phyloP scores from a whole-genome alignment of 1,140 invertebrate genomes.

The Zaprionus lachaisei region DNA sequence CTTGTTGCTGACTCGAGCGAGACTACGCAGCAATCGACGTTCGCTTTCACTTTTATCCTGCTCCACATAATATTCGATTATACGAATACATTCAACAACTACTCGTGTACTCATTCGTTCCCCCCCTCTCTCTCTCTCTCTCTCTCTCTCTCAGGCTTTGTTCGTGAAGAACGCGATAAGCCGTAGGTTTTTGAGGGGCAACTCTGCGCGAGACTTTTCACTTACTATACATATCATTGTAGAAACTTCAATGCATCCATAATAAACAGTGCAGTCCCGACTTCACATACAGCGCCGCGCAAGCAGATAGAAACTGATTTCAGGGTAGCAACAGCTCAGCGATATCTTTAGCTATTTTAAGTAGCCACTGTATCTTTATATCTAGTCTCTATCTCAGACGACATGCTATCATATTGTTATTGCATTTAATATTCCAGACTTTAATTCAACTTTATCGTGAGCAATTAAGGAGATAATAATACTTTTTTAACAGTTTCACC shows the following conservation, averaged over 20 bases:
- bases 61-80: background rate
- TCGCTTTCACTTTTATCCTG: slow-evolving; percentile 48
- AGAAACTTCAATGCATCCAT: slow-evolving; percentile 16
- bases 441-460: background rate
- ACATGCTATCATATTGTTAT: background rate
- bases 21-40: slow-evolving; percentile 16
- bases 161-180: slow-evolving; percentile 25
- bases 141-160: background rate
- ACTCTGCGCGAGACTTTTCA: slow-evolving; percentile 5
- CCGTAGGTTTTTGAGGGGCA: background rate
- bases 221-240: slow-evolving; percentile 17
- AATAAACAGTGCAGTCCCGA: background rate
- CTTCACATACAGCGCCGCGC: background rate
- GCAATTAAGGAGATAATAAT: background rate
- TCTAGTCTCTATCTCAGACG: background rate
- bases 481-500: background rate
- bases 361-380: background rate
- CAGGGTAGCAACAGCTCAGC: background rate
- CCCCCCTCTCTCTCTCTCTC: slow-evolving; percentile 11
- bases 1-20: background rate
- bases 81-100: background rate
- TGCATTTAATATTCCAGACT: background rate
- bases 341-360: background rate
- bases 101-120: background rate
- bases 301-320: background rate